Evolutionary conservation across 2,797 vertebrate genomes (phyloP).

Genomic region (Lepidocolaptes lacrymiger): DNA sequence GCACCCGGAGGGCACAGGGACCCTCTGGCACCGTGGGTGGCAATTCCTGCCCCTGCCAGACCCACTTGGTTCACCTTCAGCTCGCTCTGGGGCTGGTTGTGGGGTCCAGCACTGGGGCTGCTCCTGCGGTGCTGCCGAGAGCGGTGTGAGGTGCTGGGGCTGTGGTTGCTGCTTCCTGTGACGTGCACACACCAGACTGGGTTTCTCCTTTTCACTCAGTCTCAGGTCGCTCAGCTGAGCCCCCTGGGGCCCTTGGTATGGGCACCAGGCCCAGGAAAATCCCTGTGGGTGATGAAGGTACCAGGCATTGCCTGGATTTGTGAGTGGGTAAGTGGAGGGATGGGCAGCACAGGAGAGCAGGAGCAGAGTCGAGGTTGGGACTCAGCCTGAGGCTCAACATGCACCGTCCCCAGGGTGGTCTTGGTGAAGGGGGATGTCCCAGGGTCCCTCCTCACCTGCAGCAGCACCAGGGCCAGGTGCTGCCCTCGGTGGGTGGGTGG

Average conservation of each 20-base stretch:
- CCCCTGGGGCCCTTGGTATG: accelerated
- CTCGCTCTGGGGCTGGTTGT: too few relatives aligned
- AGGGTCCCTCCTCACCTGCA: neutral
- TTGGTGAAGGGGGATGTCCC: neutral
- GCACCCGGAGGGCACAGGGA: neutral
- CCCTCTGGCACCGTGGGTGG: neutral
- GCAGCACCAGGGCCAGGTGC: neutral
- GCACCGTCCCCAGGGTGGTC: neutral
- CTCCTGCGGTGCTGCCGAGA: neutral
- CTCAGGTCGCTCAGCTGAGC: neutral
- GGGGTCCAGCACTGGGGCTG: accelerated
- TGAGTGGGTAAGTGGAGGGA: neutral
- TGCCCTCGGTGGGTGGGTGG: accelerated
- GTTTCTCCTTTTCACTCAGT: neutral
- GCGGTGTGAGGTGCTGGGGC: neutral
- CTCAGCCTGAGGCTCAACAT: accelerated
- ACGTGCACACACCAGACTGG: neutral
- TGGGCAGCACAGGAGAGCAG: accelerated
- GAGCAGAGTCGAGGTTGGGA: accelerated
- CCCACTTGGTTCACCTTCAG: accelerated
- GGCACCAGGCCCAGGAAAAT: neutral
- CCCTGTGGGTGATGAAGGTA: neutral
- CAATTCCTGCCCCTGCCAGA: accelerated
- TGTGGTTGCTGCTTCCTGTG: neutral
- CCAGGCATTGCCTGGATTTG: accelerated